phyloP scores from a whole-genome alignment of 2,113 vertebrate genomes.

The Phyllopteryx taeniolatus region DNA sequence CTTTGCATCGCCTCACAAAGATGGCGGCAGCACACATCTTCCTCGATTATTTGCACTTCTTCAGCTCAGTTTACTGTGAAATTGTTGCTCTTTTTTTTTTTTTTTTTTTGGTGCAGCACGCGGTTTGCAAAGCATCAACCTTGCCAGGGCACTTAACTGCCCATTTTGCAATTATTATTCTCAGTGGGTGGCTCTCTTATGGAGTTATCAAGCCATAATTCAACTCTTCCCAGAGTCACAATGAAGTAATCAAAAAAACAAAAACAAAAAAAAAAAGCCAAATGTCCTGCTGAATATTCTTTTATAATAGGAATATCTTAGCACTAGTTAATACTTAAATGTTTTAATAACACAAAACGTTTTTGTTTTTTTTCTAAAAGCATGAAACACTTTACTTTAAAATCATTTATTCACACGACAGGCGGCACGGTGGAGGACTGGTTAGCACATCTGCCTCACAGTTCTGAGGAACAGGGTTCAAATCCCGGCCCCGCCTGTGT shows the following conservation, averaged over 20 bases:
- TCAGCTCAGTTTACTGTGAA: constrained; percentile 4
- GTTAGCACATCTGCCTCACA: too few species aligned
- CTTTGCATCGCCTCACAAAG: constrained; percentile 53
- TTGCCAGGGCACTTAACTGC: constrained; percentile 11
- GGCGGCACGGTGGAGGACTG: too few species aligned
- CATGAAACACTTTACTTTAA: too few species aligned
- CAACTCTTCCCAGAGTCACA: not conserved
- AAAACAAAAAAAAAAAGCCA: constrained; percentile 1
- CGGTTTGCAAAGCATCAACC: constrained; percentile 26
- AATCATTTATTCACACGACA: too few species aligned
- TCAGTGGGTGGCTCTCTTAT: constrained; percentile 31
- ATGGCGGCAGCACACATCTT: constrained; percentile 26
- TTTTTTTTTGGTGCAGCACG: not conserved
- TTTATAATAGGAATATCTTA: not conserved
- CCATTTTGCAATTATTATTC: constrained; percentile 17
- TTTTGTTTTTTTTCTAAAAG: too few species aligned
- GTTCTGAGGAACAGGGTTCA: too few species aligned
- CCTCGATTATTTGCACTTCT: constrained; percentile 24
- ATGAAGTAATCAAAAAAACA: not conserved
- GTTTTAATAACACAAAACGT: not conserved
- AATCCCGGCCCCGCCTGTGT: too few species aligned
- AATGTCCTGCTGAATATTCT: constrained; percentile 14
- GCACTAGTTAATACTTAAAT: not conserved
- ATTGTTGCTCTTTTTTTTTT: not conserved
- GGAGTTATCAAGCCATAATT: constrained; percentile 24